Evolutionary conservation across 2,888 invertebrate genomes (phyloP).

Genomic region (Elegia similella): DNA sequence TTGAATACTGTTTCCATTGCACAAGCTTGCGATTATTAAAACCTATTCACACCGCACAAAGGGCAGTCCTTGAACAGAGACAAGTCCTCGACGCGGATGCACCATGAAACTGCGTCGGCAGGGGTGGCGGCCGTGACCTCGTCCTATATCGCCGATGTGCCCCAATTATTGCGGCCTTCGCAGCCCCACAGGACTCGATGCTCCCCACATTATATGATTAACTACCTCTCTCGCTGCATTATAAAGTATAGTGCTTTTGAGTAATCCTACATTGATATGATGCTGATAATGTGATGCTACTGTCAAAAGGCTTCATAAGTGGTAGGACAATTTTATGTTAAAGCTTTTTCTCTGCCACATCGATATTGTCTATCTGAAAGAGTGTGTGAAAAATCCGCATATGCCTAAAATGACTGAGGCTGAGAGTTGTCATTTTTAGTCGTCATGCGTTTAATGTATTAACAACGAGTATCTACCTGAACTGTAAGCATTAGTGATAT

Average conservation of each 20-base stretch:
- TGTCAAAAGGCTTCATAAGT: too few species aligned
- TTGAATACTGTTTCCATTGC: background rate
- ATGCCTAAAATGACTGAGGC: too few species aligned
- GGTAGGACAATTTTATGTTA: too few species aligned
- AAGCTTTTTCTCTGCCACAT: too few species aligned
- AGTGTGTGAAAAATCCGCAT: too few species aligned
- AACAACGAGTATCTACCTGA: background rate
- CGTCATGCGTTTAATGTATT: background rate
- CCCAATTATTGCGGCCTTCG: slow-evolving; percentile 70
- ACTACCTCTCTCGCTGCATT: slow-evolving; percentile 5
- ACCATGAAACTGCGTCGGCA: slow-evolving; percentile 19
- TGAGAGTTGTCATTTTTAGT: too few species aligned
- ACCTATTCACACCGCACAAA: background rate
- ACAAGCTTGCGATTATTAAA: background rate
- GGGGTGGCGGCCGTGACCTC: slow-evolving; percentile 62
- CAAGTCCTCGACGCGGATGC: slow-evolving; percentile 20
- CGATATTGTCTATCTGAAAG: too few species aligned
- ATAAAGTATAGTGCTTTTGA: slow-evolving; percentile 13
- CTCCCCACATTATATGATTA: slow-evolving; percentile 2
- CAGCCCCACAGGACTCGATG: slow-evolving; percentile 45
- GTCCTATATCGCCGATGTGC: slow-evolving; percentile 62
- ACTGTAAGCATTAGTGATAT: background rate
- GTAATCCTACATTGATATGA: background rate
- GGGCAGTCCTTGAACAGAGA: background rate
- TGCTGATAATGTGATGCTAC: background rate